Percentiles rank a stretch among this genome's conserved stretches.
phyloP scores from a whole-genome alignment of 2,113 vertebrate species.

The Takifugu flavidus region DNA sequence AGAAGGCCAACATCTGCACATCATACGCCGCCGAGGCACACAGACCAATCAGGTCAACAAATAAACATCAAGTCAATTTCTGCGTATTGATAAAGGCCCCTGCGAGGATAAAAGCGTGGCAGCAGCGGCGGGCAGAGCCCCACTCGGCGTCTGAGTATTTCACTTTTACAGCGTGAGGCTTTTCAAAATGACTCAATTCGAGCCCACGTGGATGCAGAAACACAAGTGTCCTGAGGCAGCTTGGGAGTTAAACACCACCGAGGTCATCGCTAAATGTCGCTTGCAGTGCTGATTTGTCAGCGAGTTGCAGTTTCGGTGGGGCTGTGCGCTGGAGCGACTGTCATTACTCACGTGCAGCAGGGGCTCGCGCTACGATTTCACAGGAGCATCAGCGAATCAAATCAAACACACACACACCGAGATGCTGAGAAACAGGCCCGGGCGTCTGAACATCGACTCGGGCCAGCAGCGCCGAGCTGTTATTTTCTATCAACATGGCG shows the following conservation, averaged over 20 bases:
- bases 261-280: slow-evolving; percentile 39
- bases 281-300: slow-evolving; percentile 47
- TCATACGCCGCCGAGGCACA: slow-evolving; percentile 3
- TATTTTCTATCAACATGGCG: slow-evolving; percentile 36
- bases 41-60: slow-evolving; percentile 11
- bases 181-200: slow-evolving; percentile 45
- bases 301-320: slow-evolving; percentile 35
- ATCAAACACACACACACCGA: slow-evolving; percentile 20
- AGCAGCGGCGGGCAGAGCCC: slow-evolving; percentile 4
- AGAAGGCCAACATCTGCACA: slow-evolving; percentile 31
- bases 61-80: slow-evolving; percentile 33
- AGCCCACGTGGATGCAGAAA: slow-evolving; percentile 47
- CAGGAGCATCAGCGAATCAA: slow-evolving; percentile 36
- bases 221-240: slow-evolving; percentile 35
- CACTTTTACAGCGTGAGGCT: slow-evolving; percentile 25
- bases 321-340: slow-evolving; percentile 29
- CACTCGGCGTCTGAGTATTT: slow-evolving; percentile 28
- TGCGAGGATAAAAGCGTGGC: background rate
- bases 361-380: slow-evolving; percentile 25
- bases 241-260: slow-evolving; percentile 38
- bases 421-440: slow-evolving; percentile 4
- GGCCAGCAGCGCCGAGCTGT: slow-evolving; percentile 46
- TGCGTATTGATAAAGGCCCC: slow-evolving; percentile 28
- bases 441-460: slow-evolving; percentile 33
- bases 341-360: slow-evolving; percentile 45